Base-by-base conservation (phyloP, 92 coral and sea anemone genomes). In the Epizoanthus ramosus region DNA sequence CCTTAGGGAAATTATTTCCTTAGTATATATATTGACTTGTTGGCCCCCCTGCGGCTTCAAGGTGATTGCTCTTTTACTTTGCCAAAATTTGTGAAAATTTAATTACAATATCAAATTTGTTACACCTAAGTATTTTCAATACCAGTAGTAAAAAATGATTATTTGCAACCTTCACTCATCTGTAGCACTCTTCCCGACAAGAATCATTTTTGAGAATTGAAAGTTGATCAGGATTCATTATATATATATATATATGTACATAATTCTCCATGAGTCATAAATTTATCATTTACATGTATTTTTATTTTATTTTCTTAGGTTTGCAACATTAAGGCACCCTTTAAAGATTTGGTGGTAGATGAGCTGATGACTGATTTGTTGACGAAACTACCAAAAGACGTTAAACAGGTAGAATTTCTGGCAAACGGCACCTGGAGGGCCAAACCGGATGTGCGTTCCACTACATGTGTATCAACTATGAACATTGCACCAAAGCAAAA, bases 401-500 rank as follows among this genome's bases (percentile, higher is more conserved):
- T 60, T 0, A 17, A 37, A 1, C 81, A 76, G 50, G 82, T 76
- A 3, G 82, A 76, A 16, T 76, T 76, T 37, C 69, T 59, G 10
- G 33, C 39, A 22, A 59, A 76, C 5, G 82, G 82, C 52, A 37
- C 70, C 1, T 76, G 82, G 82, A 76, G 69, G 24, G 82, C 82
- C 50, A 76, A 61, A 60, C 82, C 41, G n/a, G 17, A 1, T 59
- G 70, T 60, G 2, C 54, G 54, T 47, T 47, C 54, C 41, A 22
- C 5, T 0, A 39, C 81, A 21, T 37, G 45, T 21, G 2, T 58
- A 0, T 35, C 82, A 6, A 8, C 37, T 0, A 61, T 13, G 60
- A n/a, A 60, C 6, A 37, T 39, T 17, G 63, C 33, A 35, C 50
- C 45, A 14, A 76, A 76, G 50, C 59, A 58, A 10, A 76, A 76